phyloP scores from a whole-genome alignment of 2,797 vertebrate species.

The Pseudochaenichthys georgianus region DNA sequence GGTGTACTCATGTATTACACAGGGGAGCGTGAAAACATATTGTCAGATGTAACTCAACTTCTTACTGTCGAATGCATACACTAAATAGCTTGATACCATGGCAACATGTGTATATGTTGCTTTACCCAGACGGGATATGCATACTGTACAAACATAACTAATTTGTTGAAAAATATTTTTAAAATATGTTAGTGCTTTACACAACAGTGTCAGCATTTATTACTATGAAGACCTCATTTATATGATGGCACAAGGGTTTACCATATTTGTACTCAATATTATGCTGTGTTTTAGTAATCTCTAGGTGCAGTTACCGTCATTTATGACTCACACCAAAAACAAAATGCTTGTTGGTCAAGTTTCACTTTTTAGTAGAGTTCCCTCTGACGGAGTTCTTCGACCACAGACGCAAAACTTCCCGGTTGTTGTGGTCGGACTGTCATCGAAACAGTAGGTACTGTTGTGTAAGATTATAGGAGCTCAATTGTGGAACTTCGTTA shows the following conservation, averaged over 20 bases:
- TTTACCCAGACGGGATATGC: not conserved
- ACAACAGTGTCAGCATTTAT: no score
- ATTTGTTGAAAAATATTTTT: no score
- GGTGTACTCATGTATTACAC: not conserved
- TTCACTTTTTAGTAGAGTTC: constrained; percentile 63
- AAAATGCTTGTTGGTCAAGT: constrained; percentile 34
- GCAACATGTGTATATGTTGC: not conserved
- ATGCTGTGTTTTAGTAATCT: not conserved
- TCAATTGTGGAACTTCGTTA: constrained; percentile 42
- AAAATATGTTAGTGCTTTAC: not conserved
- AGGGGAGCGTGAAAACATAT: not conserved
- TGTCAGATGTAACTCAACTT: no score
- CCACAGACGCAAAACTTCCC: constrained; percentile 53
- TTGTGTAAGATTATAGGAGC: constrained; percentile 36
- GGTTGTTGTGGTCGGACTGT: constrained; percentile 20
- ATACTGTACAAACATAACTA: not conserved
- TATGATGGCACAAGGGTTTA: no score
- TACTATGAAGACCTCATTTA: not conserved
- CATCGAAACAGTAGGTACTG: constrained; percentile 4
- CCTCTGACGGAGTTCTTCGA: constrained; percentile 42
- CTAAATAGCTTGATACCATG: not conserved
- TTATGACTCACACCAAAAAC: constrained; percentile 30
- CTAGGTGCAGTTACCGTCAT: constrained; percentile 26
- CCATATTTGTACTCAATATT: not conserved
- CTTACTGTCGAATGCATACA: no score